These are phyloP conservation scores for Myiopsitta monachus DNA, from an alignment of 2,113 vertebrate species.

Conservation along the genomic window DNA sequence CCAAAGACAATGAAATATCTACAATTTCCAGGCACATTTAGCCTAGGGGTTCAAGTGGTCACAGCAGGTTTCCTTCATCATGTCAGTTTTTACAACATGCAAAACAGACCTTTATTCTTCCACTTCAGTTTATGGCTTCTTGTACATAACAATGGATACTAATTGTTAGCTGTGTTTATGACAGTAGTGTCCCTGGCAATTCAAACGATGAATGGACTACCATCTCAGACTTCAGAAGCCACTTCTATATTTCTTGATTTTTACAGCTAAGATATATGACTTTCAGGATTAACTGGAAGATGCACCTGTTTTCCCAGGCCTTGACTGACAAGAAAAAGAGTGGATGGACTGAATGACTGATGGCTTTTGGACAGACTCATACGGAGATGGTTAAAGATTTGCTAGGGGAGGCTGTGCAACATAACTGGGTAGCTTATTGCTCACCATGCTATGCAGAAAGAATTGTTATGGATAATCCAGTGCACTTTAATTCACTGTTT, in stretches of 20 bases:
- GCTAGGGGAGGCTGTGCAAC: background rate
- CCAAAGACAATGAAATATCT: conserved; percentile 25
- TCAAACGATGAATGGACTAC: background rate
- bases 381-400: background rate
- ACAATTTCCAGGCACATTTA: conserved; percentile 20
- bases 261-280: background rate
- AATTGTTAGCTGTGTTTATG: background rate
- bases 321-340: background rate
- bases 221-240: background rate
- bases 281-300: background rate
- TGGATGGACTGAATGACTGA: background rate
- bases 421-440: background rate
- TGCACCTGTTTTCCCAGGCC: conserved; percentile 36
- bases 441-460: background rate
- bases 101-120: conserved; percentile 1
- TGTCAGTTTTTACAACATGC: background rate
- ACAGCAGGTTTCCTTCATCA: conserved; percentile 12
- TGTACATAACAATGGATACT: background rate
- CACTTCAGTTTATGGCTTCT: conserved; percentile 13
- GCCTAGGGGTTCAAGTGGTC: conserved; percentile 22
- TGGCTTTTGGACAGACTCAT: background rate
- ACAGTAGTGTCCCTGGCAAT: background rate
- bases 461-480: background rate
- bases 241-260: background rate
- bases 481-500: background rate